phyloP scores from a whole-genome alignment of 2,113 vertebrate genomes.

The Periophthalmodon schlosseri region DNA sequence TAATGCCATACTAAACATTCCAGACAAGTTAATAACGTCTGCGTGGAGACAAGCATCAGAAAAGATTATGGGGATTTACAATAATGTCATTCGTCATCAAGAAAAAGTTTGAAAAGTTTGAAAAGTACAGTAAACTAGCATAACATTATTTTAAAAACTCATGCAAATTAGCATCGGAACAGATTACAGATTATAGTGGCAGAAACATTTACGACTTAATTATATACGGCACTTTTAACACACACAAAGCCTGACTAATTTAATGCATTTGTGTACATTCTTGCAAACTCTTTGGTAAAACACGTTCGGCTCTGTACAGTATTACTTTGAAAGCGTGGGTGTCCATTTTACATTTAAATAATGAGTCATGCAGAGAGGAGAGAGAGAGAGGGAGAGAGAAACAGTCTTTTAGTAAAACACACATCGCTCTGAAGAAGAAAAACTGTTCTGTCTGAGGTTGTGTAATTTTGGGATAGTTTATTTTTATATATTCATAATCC shows the following conservation, averaged over 20 bases:
- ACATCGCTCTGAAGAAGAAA: conserved; percentile 8
- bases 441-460: background rate
- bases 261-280: background rate
- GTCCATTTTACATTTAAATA: conserved; percentile 39
- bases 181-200: background rate
- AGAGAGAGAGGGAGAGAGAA: background rate
- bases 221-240: background rate
- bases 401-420: too few species aligned
- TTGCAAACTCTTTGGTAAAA: background rate
- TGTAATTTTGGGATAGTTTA: background rate
- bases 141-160: too few species aligned
- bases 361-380: conserved; percentile 15
- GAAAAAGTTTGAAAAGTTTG: too few species aligned
- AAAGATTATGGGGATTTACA: too few species aligned
- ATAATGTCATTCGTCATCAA: too few species aligned
- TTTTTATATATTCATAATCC: background rate
- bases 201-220: background rate
- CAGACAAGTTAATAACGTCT: too few species aligned
- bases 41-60: too few species aligned
- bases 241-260: background rate
- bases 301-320: background rate
- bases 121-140: background rate
- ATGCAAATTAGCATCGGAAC: too few species aligned
- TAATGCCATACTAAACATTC: too few species aligned
- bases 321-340: conserved; percentile 20